Evolutionary conservation across 2,113 vertebrate species (phyloP).

Genomic region (Naja naja): DNA sequence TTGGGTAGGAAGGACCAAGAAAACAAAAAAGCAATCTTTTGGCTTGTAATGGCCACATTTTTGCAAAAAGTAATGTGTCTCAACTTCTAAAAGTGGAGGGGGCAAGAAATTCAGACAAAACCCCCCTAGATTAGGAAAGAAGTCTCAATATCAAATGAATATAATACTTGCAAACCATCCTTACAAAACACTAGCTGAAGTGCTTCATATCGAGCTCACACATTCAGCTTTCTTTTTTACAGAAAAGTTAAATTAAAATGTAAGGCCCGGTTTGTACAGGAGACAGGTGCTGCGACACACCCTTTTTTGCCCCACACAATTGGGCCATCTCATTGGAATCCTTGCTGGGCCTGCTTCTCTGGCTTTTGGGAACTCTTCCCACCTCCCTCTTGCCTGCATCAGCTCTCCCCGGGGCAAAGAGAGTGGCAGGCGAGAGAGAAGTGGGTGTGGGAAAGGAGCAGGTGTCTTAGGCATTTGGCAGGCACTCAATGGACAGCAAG

Average conservation of each 20-base stretch:
- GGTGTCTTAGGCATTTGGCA: slow-evolving; percentile 47
- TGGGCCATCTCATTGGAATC: slow-evolving; percentile 32
- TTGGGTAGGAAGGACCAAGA: not conserved
- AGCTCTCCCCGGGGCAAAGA: slow-evolving; percentile 23
- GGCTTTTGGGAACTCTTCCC: slow-evolving; percentile 12
- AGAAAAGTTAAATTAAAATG: not conserved
- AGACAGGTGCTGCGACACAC: not conserved
- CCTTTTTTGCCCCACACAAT: slow-evolving; percentile 18
- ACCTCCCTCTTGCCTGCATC: slow-evolving; percentile 10
- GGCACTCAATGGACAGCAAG: not conserved
- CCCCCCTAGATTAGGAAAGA: not conserved
- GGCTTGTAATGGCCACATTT: not conserved
- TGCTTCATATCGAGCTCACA: not conserved
- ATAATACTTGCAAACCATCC: not conserved
- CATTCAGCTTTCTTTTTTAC: not conserved
- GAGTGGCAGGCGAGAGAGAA: slow-evolving; percentile 20
- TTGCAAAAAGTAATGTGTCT: not conserved
- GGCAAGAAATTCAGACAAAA: not conserved
- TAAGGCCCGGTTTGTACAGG: not conserved
- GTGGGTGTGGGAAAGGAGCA: slow-evolving; percentile 60
- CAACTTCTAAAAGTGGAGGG: not conserved
- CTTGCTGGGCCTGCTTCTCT: slow-evolving; percentile 21
- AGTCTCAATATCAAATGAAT: not conserved
- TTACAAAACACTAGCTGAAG: not conserved
- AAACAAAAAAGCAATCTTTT: not conserved